phyloP scores from a whole-genome alignment of 1,140 invertebrate species.

The Spodoptera frugiperda region DNA sequence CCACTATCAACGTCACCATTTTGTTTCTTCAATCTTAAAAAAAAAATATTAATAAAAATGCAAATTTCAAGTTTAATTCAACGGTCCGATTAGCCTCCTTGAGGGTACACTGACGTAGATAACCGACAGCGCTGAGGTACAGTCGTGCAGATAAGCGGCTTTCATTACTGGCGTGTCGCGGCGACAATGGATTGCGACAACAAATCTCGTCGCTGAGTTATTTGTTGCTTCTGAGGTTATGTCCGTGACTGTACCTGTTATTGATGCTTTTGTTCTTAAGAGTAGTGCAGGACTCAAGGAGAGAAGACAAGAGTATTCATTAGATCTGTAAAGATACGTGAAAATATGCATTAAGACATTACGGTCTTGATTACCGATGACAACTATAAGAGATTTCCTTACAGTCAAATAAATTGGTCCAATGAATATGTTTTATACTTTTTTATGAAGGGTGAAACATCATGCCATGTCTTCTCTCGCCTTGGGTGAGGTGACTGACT shows the following conservation, averaged over 20 bases:
- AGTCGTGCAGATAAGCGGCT: slow-evolving; percentile 66
- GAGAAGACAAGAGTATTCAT: background rate
- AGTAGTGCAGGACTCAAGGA: slow-evolving; percentile 7
- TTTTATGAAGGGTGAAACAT: no score
- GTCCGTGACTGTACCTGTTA: slow-evolving; percentile 46
- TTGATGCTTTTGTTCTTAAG: slow-evolving; percentile 48
- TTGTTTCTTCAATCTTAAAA: background rate
- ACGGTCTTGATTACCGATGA: no score
- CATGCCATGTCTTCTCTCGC: no score
- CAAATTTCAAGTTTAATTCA: slow-evolving; percentile 54
- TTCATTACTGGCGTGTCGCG: slow-evolving; percentile 65
- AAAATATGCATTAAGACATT: no score
- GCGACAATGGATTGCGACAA: slow-evolving; percentile 67
- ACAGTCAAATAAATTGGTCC: no score
- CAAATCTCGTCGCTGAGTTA: slow-evolving; percentile 65
- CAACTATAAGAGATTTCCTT: no score
- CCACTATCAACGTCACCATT: slow-evolving; percentile 2
- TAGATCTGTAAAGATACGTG: no score
- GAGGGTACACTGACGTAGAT: slow-evolving; percentile 63
- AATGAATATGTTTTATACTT: no score
- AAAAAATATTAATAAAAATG: slow-evolving; percentile 46
- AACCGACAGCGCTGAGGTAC: slow-evolving; percentile 57
- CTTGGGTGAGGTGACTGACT: no score
- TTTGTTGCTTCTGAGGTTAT: slow-evolving; percentile 55
- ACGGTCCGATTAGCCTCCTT: slow-evolving; percentile 61